Evolutionary conservation across 2,888 invertebrate species (phyloP).

Genomic region (Lochmaea crataegi): DNA sequence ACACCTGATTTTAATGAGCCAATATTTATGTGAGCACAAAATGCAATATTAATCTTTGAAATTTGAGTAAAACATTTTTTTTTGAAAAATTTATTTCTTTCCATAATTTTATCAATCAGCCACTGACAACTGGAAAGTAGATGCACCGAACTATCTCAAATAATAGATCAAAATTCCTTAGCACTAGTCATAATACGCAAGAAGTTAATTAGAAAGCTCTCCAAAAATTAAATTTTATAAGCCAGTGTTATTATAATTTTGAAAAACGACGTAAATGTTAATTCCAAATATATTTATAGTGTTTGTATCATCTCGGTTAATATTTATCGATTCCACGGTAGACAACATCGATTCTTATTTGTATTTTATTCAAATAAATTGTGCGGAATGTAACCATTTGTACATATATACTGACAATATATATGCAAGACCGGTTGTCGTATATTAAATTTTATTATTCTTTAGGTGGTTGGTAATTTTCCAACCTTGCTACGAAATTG

Average conservation of each 20-base stretch:
- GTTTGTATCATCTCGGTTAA: not conserved
- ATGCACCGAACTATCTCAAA: no score
- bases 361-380: constrained; percentile 20
- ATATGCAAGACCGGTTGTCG: constrained; percentile 15
- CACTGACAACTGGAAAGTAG: no score
- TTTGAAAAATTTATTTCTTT: no score
- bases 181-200: no score
- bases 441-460: constrained; percentile 17
- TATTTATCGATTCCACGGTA: constrained; percentile 6
- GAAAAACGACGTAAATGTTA: not conserved
- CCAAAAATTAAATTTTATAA: not conserved
- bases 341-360: constrained; percentile 10
- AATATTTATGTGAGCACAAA: no score
- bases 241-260: not conserved
- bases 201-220: not conserved
- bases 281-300: constrained; percentile 8
- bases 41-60: no score
- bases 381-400: constrained; percentile 4
- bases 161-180: no score
- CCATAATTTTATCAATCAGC: no score
- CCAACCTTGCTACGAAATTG: not conserved
- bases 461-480: constrained; percentile 9
- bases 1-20: no score
- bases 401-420: constrained; percentile 12
- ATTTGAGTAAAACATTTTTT: no score